These are phyloP conservation scores for Opisthograptis luteolata DNA, from an alignment of 2,888 invertebrate genomes.

Conservation along the genomic window DNA sequence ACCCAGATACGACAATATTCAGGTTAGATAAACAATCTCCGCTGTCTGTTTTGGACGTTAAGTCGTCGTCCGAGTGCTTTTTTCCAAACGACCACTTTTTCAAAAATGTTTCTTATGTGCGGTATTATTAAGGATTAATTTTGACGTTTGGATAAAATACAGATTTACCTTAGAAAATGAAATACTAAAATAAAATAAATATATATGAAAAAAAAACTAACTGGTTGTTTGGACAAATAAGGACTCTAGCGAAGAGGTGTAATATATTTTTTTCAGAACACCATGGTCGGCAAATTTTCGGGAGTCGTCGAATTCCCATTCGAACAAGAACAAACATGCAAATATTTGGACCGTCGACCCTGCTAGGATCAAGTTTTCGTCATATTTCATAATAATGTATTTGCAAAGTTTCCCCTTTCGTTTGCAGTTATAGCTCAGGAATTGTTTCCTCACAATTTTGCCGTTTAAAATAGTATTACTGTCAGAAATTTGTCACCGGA, in stretches of 20 bases:
- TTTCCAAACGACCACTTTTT: too few relatives aligned
- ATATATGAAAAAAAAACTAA: too few relatives aligned
- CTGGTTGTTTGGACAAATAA: too few relatives aligned
- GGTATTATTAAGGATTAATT: too few relatives aligned
- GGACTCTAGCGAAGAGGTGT: too few relatives aligned
- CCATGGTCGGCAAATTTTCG: conserved; percentile 1
- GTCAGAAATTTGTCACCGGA: conserved; percentile 31
- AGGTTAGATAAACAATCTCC: conserved; percentile 8
- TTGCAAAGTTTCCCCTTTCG: conserved; percentile 56
- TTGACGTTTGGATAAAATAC: too few relatives aligned
- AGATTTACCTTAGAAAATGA: too few relatives aligned
- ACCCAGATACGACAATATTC: conserved; percentile 19
- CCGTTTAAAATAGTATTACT: conserved; percentile 50
- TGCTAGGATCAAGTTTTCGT: conserved; percentile 49
- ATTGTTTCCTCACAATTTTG: conserved; percentile 41
- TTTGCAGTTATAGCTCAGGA: conserved; percentile 47
- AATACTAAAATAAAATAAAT: too few relatives aligned
- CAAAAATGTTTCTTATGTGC: too few relatives aligned
- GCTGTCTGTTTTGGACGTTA: conserved; percentile 4
- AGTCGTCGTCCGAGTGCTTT: too few relatives aligned
- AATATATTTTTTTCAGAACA: conserved; percentile 5
- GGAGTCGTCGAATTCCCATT: conserved; percentile 35
- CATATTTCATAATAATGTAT: conserved; percentile 61
- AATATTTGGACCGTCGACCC: conserved; percentile 52
- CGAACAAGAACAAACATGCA: conserved; percentile 48